phyloP scores from a whole-genome alignment of 35 echinoderm and acorn worm species.

The Lytechinus pictus region DNA sequence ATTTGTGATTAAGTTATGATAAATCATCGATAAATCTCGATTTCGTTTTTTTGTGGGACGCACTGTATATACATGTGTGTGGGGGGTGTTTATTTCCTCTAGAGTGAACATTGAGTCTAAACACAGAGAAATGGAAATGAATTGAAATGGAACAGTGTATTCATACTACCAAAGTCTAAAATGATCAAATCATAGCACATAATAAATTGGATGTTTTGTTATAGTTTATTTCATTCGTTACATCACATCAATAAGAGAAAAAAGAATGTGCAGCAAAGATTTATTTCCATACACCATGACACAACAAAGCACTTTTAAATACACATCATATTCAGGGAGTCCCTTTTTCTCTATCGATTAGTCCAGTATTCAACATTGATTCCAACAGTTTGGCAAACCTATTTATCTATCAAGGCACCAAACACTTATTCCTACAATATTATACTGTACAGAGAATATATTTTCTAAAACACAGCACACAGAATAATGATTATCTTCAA shows the following conservation, averaged over 20 bases:
- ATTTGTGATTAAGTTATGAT: too few species aligned
- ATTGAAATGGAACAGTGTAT: too few species aligned
- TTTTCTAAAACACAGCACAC: background rate
- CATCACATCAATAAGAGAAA: constrained; percentile 8
- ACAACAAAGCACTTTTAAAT: background rate
- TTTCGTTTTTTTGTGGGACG: too few species aligned
- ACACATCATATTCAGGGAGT: background rate
- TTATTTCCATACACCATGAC: background rate
- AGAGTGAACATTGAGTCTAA: too few species aligned
- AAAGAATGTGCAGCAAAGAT: background rate
- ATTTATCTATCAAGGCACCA: background rate
- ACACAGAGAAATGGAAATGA: too few species aligned
- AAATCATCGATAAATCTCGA: too few species aligned
- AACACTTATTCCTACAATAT: background rate
- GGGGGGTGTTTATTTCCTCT: too few species aligned
- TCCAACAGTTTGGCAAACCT: background rate
- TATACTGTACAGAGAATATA: background rate
- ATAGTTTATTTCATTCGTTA: background rate
- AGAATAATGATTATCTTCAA: background rate
- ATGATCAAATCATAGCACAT: too few species aligned
- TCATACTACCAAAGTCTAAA: too few species aligned
- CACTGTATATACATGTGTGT: too few species aligned
- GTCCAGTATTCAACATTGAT: background rate
- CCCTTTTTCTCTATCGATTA: background rate
- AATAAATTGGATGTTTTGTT: background rate